A percentile compares a stretch with the other conserved stretches of the same genome.
These are phyloP conservation scores for Aquatica leii DNA, from an alignment of 2,888 invertebrate genomes.

Conservation along the genomic window DNA sequence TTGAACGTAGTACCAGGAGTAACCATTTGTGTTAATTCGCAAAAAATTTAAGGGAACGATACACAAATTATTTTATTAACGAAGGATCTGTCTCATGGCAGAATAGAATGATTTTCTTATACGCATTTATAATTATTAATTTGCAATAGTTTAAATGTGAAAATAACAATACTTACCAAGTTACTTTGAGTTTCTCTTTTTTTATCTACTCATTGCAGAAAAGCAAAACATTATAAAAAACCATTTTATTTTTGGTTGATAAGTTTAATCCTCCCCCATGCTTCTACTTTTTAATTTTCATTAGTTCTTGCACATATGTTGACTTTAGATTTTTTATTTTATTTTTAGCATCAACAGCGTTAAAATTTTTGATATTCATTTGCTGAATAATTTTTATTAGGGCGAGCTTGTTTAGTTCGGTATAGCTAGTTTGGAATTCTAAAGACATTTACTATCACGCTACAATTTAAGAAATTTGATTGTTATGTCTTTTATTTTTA, in stretches of 20 bases:
- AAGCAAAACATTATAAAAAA: no score
- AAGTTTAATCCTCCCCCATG: no score
- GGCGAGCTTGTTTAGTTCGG: no score
- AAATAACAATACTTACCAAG: not conserved
- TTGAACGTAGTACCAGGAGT: slow-evolving; percentile 1
- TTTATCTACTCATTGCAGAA: slow-evolving; percentile 4
- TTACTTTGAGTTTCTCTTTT: not conserved
- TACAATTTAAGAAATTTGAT: no score
- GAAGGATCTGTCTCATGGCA: slow-evolving; percentile 40
- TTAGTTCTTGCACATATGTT: not conserved
- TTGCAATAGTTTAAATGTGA: not conserved
- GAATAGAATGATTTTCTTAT: slow-evolving; percentile 37
- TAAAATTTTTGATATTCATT: no score
- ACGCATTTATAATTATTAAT: not conserved
- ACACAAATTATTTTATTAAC: slow-evolving; percentile 39
- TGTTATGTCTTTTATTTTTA: no score
- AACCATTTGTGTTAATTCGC: slow-evolving; percentile 33
- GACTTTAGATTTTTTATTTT: not conserved
- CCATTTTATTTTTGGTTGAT: not conserved
- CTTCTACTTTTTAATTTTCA: no score
- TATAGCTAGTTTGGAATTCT: not conserved
- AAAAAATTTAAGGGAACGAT: slow-evolving; percentile 35
- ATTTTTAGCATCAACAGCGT: no score
- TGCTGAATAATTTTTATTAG: no score
- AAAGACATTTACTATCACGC: not conserved